phyloP scores from a whole-genome alignment of 1,140 invertebrate species.

The Zophobas morio region DNA sequence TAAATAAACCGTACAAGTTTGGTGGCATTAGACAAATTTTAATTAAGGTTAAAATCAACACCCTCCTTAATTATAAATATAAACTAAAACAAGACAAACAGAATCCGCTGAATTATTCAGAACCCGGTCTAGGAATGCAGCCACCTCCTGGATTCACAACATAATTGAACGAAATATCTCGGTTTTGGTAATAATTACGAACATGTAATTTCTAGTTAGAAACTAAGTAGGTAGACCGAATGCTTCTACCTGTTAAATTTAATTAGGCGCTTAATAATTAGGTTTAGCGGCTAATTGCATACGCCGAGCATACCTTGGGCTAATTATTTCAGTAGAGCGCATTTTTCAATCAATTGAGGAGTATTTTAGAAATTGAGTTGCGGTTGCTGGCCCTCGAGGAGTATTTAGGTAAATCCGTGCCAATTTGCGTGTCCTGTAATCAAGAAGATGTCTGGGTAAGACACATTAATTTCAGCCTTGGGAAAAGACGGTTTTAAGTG shows the following conservation, averaged over 20 bases:
- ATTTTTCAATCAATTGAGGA: neutral
- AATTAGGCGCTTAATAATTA: neutral
- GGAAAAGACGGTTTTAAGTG: neutral
- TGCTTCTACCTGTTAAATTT: neutral
- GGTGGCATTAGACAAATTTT: conserved; percentile 4
- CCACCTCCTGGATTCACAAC: neutral
- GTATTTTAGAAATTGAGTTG: neutral
- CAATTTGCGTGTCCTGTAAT: neutral
- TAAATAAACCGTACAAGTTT: neutral
- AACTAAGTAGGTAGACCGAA: neutral
- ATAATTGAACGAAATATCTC: neutral
- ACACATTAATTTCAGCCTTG: neutral
- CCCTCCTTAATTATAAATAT: neutral
- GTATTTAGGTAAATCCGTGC: no score
- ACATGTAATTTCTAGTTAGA: neutral
- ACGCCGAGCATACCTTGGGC: neutral
- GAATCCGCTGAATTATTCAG: neutral
- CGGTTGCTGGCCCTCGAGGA: neutral
- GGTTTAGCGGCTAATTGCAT: neutral
- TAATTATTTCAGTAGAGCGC: neutral
- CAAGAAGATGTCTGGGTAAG: neutral
- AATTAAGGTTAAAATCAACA: neutral
- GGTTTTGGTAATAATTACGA: neutral
- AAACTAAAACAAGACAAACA: neutral
- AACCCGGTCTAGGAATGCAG: neutral